These are phyloP conservation scores for Bellardia bayeri DNA, from an alignment of 2,888 invertebrate genomes.

Conservation along the genomic window DNA sequence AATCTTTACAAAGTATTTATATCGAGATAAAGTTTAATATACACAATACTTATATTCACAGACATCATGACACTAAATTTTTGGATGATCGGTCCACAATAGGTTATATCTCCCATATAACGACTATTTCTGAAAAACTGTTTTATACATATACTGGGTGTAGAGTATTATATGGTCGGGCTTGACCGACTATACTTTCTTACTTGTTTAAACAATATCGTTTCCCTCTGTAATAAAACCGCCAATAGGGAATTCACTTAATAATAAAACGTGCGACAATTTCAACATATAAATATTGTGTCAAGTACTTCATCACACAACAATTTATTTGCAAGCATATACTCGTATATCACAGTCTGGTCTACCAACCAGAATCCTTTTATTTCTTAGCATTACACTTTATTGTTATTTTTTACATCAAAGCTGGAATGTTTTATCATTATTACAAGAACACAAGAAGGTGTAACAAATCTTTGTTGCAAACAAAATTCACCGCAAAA, in stretches of 20 bases:
- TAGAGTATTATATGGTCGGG: too few relatives aligned
- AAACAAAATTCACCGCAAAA: neutral
- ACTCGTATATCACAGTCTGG: neutral
- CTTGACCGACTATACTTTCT: too few relatives aligned
- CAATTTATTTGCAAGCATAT: neutral
- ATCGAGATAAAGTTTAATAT: too few relatives aligned
- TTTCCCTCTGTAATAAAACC: neutral
- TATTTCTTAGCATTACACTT: neutral
- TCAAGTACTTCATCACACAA: neutral
- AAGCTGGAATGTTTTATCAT: neutral
- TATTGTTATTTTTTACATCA: neutral
- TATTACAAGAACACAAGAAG: neutral
- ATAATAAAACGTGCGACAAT: neutral
- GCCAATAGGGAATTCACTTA: neutral
- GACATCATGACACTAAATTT: too few relatives aligned
- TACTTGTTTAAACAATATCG: too few relatives aligned
- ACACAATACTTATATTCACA: too few relatives aligned
- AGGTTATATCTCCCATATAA: too few relatives aligned
- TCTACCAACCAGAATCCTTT: neutral
- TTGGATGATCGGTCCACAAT: too few relatives aligned
- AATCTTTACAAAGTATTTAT: too few relatives aligned
- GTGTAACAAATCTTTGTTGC: slow-evolving; percentile 25
- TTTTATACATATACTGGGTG: too few relatives aligned
- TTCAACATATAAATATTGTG: neutral
- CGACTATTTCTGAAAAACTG: too few relatives aligned